Evolutionary conservation across 2,888 invertebrate species (phyloP).

Genomic region (Darwinula stevensoni): DNA sequence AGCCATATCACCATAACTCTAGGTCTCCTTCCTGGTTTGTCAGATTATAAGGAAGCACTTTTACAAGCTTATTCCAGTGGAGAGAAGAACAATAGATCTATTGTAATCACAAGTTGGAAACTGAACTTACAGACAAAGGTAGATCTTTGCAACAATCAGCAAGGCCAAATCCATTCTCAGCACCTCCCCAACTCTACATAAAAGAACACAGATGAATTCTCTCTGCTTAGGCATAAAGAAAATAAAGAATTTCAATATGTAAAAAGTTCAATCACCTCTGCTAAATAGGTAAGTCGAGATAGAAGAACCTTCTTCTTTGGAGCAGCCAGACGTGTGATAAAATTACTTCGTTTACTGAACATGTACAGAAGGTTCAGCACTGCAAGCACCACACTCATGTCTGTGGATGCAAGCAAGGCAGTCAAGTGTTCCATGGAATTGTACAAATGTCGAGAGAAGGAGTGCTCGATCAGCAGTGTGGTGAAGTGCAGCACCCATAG

Average conservation of each 20-base stretch:
- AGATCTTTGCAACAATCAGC: constrained; percentile 50
- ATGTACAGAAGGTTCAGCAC: constrained; percentile 57
- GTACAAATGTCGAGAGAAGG: constrained; percentile 55
- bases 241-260: too few relatives aligned
- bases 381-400: constrained; percentile 51
- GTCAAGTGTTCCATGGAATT: constrained; percentile 61
- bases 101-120: too few relatives aligned
- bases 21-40: too few relatives aligned
- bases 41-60: too few relatives aligned
- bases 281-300: constrained; percentile 38
- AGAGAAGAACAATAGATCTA: too few relatives aligned
- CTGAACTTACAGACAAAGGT: too few relatives aligned
- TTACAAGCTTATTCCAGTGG: too few relatives aligned
- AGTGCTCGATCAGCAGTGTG: constrained; percentile 52
- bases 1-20: too few relatives aligned
- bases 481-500: constrained; percentile 49
- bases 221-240: too few relatives aligned
- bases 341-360: constrained; percentile 62
- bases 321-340: constrained; percentile 39
- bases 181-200: constrained; percentile 63
- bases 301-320: constrained; percentile 38
- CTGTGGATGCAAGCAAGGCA: constrained; percentile 39
- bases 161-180: constrained; percentile 55
- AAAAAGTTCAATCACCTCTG: constrained; percentile 27
- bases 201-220: too few relatives aligned